Evolutionary conservation across 1,140 invertebrate species (phyloP).

Genomic region (Dendroctonus ponderosae): DNA sequence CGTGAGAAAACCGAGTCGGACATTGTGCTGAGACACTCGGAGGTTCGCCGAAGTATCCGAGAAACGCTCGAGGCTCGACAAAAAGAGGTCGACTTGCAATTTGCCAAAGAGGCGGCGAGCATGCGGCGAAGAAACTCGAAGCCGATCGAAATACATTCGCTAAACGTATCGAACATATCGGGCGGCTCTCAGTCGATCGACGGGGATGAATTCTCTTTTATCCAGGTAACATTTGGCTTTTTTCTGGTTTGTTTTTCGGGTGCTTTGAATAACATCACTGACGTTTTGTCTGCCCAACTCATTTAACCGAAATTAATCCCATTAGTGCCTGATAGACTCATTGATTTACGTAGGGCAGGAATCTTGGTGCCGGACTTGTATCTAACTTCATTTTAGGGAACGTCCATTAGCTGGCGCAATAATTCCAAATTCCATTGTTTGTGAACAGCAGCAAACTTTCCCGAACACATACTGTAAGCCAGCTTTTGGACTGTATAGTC

Average conservation of each 20-base stretch:
- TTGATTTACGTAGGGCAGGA: no score
- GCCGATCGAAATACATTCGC: conserved; percentile 49
- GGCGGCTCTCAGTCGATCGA: conserved; percentile 39
- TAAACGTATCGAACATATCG: conserved; percentile 40
- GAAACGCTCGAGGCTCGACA: conserved; percentile 52
- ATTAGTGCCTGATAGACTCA: no score
- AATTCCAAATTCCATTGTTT: no score
- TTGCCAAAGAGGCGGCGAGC: conserved; percentile 51
- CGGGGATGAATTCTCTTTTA: conserved; percentile 48
- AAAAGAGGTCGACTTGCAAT: conserved; percentile 52
- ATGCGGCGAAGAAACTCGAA: conserved; percentile 52
- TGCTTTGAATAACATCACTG: conserved; percentile 20
- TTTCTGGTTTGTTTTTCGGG: conserved; percentile 33
- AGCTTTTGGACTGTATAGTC: no score
- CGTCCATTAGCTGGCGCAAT: no score
- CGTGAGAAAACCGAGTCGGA: conserved; percentile 85
- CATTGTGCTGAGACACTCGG: conserved; percentile 68
- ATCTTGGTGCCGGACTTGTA: no score
- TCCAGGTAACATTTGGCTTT: conserved; percentile 47
- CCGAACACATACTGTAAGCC: no score
- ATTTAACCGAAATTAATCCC: no score
- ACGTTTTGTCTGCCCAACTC: no score
- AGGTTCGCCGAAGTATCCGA: conserved; percentile 51
- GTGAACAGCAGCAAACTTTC: no score
- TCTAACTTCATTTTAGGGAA: no score